Evolutionary conservation across 2,113 vertebrate genomes (phyloP).

Genomic region (Atlantisia rogersi): DNA sequence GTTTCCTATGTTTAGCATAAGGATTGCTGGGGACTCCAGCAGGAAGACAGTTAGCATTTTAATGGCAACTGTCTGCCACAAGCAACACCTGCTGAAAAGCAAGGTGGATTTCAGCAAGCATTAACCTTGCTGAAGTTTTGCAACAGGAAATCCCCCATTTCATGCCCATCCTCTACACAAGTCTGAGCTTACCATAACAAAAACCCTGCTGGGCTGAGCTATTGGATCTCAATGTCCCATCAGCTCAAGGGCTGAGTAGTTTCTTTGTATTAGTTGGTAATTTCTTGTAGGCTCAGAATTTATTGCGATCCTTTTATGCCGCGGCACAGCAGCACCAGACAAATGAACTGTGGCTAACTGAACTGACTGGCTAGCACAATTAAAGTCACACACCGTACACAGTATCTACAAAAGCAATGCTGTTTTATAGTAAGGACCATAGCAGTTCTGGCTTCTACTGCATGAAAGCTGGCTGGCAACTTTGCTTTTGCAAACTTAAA

Average conservation of each 20-base stretch:
- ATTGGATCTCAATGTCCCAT: neutral
- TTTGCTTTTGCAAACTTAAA: neutral
- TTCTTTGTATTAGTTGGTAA: neutral
- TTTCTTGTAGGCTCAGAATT: neutral
- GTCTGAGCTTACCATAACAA: conserved; percentile 25
- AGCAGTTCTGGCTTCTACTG: neutral
- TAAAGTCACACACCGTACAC: neutral
- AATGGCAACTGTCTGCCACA: neutral
- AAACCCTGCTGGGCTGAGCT: conserved; percentile 25
- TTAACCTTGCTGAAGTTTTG: neutral
- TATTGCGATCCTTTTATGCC: neutral
- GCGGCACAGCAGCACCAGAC: neutral
- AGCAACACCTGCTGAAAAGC: neutral
- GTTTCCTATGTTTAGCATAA: neutral
- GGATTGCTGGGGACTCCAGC: neutral
- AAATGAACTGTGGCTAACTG: neutral
- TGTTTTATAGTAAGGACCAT: neutral
- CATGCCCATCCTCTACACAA: neutral
- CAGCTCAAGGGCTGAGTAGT: neutral
- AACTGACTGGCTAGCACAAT: neutral
- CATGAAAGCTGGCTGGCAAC: neutral
- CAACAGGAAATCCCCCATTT: conserved; percentile 25
- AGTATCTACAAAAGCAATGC: neutral
- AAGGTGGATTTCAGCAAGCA: neutral
- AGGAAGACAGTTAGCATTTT: neutral